Conservation (phyloP, 64 coral and sea anemone genomes). For the Exaiptasia diaphana region DNA sequence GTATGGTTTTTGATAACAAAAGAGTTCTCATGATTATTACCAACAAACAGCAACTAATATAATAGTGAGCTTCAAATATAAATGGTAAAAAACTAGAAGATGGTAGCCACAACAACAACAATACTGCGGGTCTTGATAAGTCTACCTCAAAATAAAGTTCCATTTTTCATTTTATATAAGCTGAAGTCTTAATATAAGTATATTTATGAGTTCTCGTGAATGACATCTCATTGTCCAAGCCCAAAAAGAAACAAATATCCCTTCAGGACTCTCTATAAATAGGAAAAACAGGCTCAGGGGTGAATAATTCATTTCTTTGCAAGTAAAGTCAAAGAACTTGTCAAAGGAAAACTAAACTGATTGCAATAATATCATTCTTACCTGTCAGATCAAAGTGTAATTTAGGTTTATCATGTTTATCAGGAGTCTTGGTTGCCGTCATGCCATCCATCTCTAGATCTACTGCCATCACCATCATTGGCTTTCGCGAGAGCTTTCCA, state of each 20-base stretch:
- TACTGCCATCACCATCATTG: slow-evolving; percentile 15
- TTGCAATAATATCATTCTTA: not conserved
- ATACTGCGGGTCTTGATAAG: not conserved
- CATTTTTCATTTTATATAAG: slow-evolving; percentile 5
- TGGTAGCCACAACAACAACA: not conserved
- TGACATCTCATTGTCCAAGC: not conserved
- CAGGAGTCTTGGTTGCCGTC: not conserved
- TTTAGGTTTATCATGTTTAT: not conserved
- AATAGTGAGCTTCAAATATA: not conserved
- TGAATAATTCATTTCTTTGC: not conserved
- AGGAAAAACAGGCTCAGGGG: too few relatives aligned
- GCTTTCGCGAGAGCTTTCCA: not conserved
- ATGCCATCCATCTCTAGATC: slow-evolving; percentile 14
- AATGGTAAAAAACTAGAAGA: not conserved
- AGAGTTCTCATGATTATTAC: too few relatives aligned
- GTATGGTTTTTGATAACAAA: not conserved
- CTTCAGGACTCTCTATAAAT: not conserved
- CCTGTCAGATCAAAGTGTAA: slow-evolving; percentile 2
- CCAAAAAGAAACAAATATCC: not conserved
- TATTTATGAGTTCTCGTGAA: not conserved
- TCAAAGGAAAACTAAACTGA: not conserved
- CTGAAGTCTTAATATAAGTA: too few relatives aligned
- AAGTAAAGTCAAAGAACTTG: not conserved
- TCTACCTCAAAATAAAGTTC: not conserved
- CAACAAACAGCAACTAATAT: not conserved